A percentile compares a stretch with the other conserved stretches of the same genome.
Evolutionary conservation across 2,888 invertebrate genomes (phyloP).

Genomic region (Chirona hameri): DNA sequence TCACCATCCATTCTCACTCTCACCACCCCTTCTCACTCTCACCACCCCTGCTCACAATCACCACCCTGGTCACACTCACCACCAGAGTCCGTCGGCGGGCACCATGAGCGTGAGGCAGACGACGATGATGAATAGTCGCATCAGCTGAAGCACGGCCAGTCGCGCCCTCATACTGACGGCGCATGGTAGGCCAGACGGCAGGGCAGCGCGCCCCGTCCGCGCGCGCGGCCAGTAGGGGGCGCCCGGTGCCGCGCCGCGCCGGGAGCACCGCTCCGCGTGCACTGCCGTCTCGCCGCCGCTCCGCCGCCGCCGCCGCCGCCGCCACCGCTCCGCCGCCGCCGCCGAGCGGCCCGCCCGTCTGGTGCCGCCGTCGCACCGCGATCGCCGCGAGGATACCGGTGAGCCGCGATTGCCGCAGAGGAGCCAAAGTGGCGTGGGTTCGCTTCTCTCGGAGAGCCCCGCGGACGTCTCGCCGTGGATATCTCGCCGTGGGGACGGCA

Average conservation of each 20-base stretch:
- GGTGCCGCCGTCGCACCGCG: neutral
- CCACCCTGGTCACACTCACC: slow-evolving; percentile 66
- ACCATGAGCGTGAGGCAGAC: slow-evolving; percentile 79
- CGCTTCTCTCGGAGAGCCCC: no score
- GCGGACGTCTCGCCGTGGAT: no score
- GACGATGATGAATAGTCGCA: slow-evolving; percentile 76
- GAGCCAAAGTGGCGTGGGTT: no score
- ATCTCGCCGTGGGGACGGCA: no score
- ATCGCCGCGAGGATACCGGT: no score
- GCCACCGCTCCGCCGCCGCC: slow-evolving; percentile 4
- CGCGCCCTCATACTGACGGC: neutral
- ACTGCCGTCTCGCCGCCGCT: neutral
- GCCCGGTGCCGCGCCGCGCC: neutral
- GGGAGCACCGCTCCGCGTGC: neutral
- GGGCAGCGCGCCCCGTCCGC: neutral
- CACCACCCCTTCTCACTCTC: no score
- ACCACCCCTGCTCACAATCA: no score
- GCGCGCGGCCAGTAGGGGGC: neutral
- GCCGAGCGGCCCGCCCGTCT: neutral
- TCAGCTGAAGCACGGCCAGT: neutral
- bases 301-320: neutral
- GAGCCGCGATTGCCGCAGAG: no score
- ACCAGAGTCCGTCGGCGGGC: slow-evolving; percentile 82
- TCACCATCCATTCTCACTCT: no score
- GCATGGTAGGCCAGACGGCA: neutral